These are phyloP conservation scores for Pachycephus smyrnensis DNA, from an alignment of 2,888 invertebrate genomes.

Conservation along the genomic window DNA sequence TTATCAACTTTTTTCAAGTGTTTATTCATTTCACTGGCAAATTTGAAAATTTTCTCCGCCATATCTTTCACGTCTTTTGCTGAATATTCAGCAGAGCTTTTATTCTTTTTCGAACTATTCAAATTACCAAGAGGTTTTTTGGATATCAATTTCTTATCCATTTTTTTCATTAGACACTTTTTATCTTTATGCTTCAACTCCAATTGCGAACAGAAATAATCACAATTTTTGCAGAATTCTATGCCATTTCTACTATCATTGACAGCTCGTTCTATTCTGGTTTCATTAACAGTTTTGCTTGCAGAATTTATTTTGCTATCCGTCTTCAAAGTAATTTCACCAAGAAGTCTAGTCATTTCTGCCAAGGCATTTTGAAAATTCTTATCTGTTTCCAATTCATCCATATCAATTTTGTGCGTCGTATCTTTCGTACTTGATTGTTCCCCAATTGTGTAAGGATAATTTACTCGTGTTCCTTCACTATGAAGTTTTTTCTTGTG, in stretches of 20 bases:
- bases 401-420: neutral
- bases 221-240: neutral
- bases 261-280: neutral
- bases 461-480: too few relatives aligned
- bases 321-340: neutral
- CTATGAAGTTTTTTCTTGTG: too few relatives aligned
- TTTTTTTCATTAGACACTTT: neutral
- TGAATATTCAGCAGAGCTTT: neutral
- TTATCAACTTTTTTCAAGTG: conserved; percentile 8
- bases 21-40: conserved; percentile 28
- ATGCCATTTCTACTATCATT: neutral
- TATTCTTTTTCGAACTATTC: neutral
- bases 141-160: neutral
- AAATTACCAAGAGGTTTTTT: neutral
- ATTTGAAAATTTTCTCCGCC: conserved; percentile 35
- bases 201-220: neutral
- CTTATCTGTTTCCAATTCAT: neutral
- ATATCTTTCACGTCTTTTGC: conserved; percentile 21
- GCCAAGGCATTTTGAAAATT: neutral
- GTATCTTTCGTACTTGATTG: neutral
- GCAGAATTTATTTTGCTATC: neutral
- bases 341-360: neutral
- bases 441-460: too few relatives aligned
- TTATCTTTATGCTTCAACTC: neutral
- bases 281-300: neutral